Base-by-base conservation (phyloP, 2,888 invertebrate genomes). In the Eristalinus sepulchralis region DNA sequence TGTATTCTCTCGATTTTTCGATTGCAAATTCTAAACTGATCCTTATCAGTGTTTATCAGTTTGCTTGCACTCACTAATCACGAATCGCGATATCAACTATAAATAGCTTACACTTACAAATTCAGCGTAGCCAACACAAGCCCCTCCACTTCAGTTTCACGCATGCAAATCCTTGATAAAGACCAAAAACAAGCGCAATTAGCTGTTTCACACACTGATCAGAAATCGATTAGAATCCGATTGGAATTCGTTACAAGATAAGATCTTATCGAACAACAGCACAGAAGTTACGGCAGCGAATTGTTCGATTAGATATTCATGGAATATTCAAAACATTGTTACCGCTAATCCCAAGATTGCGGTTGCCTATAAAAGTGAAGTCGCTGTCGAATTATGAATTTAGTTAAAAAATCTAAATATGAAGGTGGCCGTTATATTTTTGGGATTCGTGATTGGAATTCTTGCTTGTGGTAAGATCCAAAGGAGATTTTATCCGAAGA, bases 251-350 rank as follows among this genome's bases (percentile, higher is more conserved):
- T 17, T n/a, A 6, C 47, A 13, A 13, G 72, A 72, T 72, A 53
- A 72, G 62, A 62, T 62, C 33, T 53, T 11, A 53, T 53, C 31
- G 31, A 20, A 20, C 5, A 13, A 33, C 13, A 72, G n/a, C 10
- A 1, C 17, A 31, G 11, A 13, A 62, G 47, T 36, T 36, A 27
- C 36, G 20, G 55, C 73, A 47, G 10, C 53, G 11, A 57, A 39
- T 17, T 22, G 27, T 27, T 34, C 24, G 57, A 75, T 75, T 36
- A 64, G 27, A 64, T 55, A 55, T 64, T 55, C 22, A 57, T 57
- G 27, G 27, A 31, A 10, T 60, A 34, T 67, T 80, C 66, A 55
- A 53, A 36, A 34, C 31, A 47, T 27, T 17, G 1, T 5, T 63
- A 22, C n/a, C 27, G 24, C 0, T 13, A 33, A 60, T 33, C 9